Percentiles rank a stretch among this genome's conserved stretches.
Conservation (phyloP, 2,888 invertebrate genomes). For the Papilio demoleus region DNA sequence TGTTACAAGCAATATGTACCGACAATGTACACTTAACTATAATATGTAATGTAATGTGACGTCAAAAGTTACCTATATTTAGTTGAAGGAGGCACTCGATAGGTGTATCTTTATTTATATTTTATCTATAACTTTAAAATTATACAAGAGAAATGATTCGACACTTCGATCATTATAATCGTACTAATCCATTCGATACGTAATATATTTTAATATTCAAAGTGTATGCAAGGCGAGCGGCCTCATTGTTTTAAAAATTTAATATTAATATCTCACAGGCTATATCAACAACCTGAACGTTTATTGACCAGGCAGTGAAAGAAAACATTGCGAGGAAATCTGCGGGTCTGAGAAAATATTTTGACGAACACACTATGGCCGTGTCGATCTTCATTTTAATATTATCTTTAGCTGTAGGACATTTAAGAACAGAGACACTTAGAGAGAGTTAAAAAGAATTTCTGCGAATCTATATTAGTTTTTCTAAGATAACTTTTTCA, state of each 20-base stretch:
- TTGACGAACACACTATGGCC: conserved; percentile 3
- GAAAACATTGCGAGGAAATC: conserved; percentile 19
- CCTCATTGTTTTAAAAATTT: conserved; percentile 19
- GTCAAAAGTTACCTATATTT: conserved; percentile 29
- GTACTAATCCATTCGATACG: background rate
- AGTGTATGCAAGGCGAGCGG: conserved; percentile 18
- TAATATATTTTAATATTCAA: conserved; percentile 16
- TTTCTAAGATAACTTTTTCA: too few relatives aligned
- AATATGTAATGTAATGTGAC: conserved; percentile 26
- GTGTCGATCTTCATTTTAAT: background rate
- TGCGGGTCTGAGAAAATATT: conserved; percentile 20
- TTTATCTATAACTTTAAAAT: conserved; percentile 27
- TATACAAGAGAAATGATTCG: conserved; percentile 24
- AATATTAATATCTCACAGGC: conserved; percentile 19
- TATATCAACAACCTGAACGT: conserved; percentile 20
- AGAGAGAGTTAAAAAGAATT: too few relatives aligned
- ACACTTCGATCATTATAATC: conserved; percentile 5
- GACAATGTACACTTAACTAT: conserved; percentile 22
- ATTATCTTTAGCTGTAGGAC: background rate
- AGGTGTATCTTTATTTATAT: conserved; percentile 31
- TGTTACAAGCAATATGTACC: conserved; percentile 24
- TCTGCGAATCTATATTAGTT: too few relatives aligned
- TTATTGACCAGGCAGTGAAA: conserved; percentile 18
- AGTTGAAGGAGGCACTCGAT: conserved; percentile 21
- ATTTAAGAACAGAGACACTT: background rate